Evolutionary conservation across 2,888 invertebrate species (phyloP), one percentile per base, ranked within the genome.

Genomic region (Sesia apiformis): DNA sequence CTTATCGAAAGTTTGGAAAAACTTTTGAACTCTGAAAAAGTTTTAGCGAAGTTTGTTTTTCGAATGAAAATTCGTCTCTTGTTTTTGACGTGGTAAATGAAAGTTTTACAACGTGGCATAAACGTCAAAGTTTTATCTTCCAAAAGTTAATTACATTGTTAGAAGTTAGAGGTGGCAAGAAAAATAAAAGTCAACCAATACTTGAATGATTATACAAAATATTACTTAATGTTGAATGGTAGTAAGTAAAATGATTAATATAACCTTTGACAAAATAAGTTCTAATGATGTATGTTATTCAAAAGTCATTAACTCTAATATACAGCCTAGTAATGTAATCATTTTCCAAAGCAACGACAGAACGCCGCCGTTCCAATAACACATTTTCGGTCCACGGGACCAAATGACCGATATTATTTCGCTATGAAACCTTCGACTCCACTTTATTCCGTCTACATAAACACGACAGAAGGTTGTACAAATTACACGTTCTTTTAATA

Each of bases 301-400:
- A 60, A 68, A 72, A 67, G 70, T 63, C 73, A 72, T 77, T 78
- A 70, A 65, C 69, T 70, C 65, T 63, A 56, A 75, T 78, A 72
- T 46, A n/a, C 63, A 67, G 75, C 78, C 70, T 68, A 70, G 46
- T 23, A n/a, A n/a, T 23, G 23, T 46, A 23, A 46, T 23, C 7
- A 3, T 46, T 46, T 46, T 23, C n/a, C 46, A 46, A 46, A 46
- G 8, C 7, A 46, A 46, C 46, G 46, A 46, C 23, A 23, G 46
- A 8, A 46, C 4, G 8, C 8, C 46, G 46, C n/a, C 64, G 65
- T 60, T 63, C 66, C 70, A 66, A 66, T 64, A 68, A 65, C 61
- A 59, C 64, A 58, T 67, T 70, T 67, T 63, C 57, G 62, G 63
- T 63, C 57, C 55, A 57, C 61, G 64, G 55, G 65, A 57, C 60